Percentiles rank a stretch among this genome's conserved stretches.
These are phyloP conservation scores for Cenopis cana DNA, from an alignment of 2,888 invertebrate genomes.

Conservation along the genomic window DNA sequence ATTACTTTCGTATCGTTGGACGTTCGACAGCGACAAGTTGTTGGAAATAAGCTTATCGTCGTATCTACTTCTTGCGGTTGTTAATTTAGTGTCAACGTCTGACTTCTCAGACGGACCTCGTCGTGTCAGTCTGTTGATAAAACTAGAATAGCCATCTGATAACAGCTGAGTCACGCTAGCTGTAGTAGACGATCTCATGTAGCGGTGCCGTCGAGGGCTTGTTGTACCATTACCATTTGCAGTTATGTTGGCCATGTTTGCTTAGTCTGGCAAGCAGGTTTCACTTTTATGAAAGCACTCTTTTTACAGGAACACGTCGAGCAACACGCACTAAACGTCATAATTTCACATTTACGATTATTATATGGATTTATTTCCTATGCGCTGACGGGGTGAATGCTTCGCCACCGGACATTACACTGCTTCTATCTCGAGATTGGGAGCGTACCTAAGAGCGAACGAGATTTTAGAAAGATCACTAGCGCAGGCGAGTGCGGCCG, in stretches of 20 bases:
- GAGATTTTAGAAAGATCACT: constrained; percentile 83
- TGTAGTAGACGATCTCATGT: constrained; percentile 90
- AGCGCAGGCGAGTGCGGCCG: constrained; percentile 82
- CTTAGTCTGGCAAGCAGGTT: constrained; percentile 49
- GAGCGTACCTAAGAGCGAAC: constrained; percentile 78
- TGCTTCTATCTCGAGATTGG: constrained; percentile 75
- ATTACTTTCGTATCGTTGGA: constrained; percentile 77
- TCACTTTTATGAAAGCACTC: constrained; percentile 58
- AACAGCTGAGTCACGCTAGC: constrained; percentile 93
- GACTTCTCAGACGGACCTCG: constrained; percentile 91
- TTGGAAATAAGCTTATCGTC: constrained; percentile 73
- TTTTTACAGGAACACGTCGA: constrained; percentile 72
- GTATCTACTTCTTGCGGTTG: constrained; percentile 67
- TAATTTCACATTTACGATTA: constrained; percentile 61
- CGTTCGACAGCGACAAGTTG: constrained; percentile 70
- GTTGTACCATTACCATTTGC: constrained; percentile 71
- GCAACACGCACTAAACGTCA: constrained; percentile 67
- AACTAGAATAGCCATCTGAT: constrained; percentile 94
- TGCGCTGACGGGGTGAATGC: constrained; percentile 59
- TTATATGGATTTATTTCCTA: constrained; percentile 46
- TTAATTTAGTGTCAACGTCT: constrained; percentile 75
- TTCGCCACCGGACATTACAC: constrained; percentile 68
- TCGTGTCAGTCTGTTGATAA: constrained; percentile 91
- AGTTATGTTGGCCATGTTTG: constrained; percentile 71
- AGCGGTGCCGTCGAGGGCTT: constrained; percentile 88